Conservation (phyloP, 1,140 invertebrate genomes). For the Ruditapes philippinarum region DNA sequence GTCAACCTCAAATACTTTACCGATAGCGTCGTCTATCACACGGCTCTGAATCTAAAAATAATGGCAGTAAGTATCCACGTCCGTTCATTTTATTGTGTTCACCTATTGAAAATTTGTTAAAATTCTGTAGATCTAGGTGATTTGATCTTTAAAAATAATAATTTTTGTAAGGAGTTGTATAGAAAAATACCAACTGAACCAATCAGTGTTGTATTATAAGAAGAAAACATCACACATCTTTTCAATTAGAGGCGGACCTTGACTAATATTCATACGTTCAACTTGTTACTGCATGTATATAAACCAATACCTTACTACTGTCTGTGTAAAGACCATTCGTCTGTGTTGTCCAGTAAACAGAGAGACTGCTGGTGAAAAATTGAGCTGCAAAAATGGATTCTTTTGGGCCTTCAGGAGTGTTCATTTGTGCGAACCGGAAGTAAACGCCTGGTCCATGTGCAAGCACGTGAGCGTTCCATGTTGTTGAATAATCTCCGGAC, state of each 20-base stretch:
- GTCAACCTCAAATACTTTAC: constrained; percentile 84
- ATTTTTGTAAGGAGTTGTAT: no score
- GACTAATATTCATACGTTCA: no score
- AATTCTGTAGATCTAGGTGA: no score
- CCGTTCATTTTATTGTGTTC: no score
- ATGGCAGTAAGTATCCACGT: no score
- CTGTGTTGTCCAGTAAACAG: constrained; percentile 84
- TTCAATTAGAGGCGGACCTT: no score
- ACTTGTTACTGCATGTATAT: no score
- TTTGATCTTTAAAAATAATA: no score
- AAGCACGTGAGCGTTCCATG: constrained; percentile 84
- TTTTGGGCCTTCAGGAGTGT: constrained; percentile 73
- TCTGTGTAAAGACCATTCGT: constrained; percentile 81
- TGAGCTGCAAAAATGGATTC: constrained; percentile 83
- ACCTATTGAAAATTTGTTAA: no score
- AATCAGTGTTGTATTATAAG: no score
- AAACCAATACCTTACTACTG: constrained; percentile 75
- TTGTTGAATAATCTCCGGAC: constrained; percentile 65
- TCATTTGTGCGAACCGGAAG: constrained; percentile 81
- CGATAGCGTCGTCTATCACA: constrained; percentile 83
- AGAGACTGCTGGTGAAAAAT: constrained; percentile 83
- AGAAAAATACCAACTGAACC: no score
- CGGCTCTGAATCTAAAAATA: constrained; percentile 77
- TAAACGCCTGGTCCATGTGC: constrained; percentile 84
- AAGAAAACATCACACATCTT: no score